A percentile compares a stretch with the other conserved stretches of the same genome.
These are phyloP conservation scores for Lepidurus couesii DNA, from an alignment of 1,140 invertebrate species.

Conservation along the genomic window DNA sequence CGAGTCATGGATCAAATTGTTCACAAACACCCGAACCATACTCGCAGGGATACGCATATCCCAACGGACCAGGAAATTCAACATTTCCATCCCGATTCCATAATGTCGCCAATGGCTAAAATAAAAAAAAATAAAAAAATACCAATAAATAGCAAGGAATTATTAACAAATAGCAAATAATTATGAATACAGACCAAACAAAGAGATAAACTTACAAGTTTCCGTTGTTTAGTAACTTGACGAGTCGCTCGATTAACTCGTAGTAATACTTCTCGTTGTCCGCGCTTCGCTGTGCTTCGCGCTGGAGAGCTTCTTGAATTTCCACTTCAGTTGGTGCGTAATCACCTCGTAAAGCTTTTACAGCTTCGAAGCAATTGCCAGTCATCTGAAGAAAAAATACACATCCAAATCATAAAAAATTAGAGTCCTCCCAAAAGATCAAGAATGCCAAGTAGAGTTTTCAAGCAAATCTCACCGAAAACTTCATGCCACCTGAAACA, in stretches of 20 bases:
- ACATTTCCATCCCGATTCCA: slow-evolving; percentile 64
- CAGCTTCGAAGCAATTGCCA: slow-evolving; percentile 49
- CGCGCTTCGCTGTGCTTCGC: slow-evolving; percentile 46
- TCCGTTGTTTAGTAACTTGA: slow-evolving; percentile 56
- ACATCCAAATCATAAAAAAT: not conserved
- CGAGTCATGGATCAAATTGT: slow-evolving; percentile 66
- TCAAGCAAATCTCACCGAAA: not conserved
- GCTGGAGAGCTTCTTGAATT: slow-evolving; percentile 38
- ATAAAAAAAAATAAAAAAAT: not conserved
- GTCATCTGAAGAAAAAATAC: slow-evolving; percentile 46
- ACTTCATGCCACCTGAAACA: not conserved
- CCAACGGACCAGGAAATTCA: slow-evolving; percentile 62
- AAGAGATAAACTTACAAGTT: slow-evolving; percentile 57
- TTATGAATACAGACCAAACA: not conserved
- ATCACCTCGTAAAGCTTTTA: slow-evolving; percentile 37
- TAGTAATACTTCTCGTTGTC: slow-evolving; percentile 54
- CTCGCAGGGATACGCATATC: slow-evolving; percentile 58
- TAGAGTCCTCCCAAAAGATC: not conserved
- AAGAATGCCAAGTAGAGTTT: not conserved
- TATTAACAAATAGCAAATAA: not conserved
- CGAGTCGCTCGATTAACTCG: slow-evolving; percentile 55
- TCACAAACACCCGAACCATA: slow-evolving; percentile 61
- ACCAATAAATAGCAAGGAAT: not conserved
- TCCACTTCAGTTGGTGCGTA: not conserved
- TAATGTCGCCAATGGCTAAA: slow-evolving; percentile 67